Evolutionary conservation across 2,113 vertebrate species (phyloP).

Genomic region (Phalacrocorax pelagicus): DNA sequence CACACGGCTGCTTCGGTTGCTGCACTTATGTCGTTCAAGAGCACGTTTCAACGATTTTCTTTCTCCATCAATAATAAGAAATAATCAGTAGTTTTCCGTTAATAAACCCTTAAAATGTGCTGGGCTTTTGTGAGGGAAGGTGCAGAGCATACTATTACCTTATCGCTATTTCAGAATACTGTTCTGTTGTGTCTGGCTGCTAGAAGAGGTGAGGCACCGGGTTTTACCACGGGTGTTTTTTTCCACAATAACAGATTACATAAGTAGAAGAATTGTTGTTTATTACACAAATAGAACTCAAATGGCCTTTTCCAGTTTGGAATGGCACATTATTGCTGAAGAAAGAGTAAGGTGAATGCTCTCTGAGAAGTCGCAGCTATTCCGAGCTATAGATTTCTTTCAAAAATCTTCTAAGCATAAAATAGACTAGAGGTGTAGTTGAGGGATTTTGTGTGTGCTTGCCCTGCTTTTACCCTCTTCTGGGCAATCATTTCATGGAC

Average conservation of each 20-base stretch:
- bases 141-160: neutral
- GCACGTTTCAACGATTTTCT: neutral
- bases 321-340: neutral
- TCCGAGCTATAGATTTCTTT: neutral
- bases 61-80: neutral
- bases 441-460: neutral
- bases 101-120: neutral
- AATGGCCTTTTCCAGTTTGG: neutral
- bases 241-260: neutral
- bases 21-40: neutral
- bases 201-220: neutral
- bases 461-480: neutral
- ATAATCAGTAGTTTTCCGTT: neutral
- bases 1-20: neutral
- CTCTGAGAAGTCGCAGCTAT: neutral
- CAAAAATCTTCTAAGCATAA: neutral
- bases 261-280: neutral
- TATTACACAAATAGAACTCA: neutral
- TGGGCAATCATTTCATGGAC: neutral
- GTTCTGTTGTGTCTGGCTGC: neutral
- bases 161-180: neutral
- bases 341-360: neutral
- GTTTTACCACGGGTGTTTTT: neutral
- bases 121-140: neutral
- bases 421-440: neutral